Conservation (phyloP, 2,797 vertebrate species). For the Amblyopsis hoosieri region DNA sequence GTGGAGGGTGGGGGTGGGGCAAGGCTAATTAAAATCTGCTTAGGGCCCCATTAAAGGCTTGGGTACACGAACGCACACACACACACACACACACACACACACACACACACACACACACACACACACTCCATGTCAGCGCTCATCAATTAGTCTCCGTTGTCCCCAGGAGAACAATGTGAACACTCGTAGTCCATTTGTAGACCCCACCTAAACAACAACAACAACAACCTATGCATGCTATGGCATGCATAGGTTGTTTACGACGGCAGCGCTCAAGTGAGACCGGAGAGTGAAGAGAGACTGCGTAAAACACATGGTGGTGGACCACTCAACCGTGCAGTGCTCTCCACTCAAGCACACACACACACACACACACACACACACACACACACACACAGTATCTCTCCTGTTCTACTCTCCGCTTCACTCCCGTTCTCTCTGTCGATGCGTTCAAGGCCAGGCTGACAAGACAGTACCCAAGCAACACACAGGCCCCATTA, state of each 20-base stretch:
- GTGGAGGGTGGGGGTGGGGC: no score
- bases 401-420: constrained; percentile 17
- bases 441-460: constrained; percentile 21
- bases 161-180: constrained; percentile 42
- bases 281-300: background rate
- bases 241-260: no score
- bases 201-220: background rate
- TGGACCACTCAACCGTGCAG: constrained; percentile 34
- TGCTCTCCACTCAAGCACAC: constrained; percentile 51
- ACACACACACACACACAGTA: constrained; percentile 10
- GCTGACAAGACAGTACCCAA: constrained; percentile 58
- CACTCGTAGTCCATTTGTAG: constrained; percentile 27
- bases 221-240: constrained; percentile 15
- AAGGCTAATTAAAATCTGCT: no score
- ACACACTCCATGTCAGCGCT: constrained; percentile 50
- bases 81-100: constrained; percentile 9
- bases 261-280: constrained; percentile 27
- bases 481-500: constrained; percentile 49
- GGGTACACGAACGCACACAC: constrained; percentile 5
- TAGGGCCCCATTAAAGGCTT: no score
- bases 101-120: no score
- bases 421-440: constrained; percentile 22
- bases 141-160: constrained; percentile 52
- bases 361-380: constrained; percentile 48
- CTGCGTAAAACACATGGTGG: background rate